Base-by-base conservation (phyloP, 2,888 invertebrate genomes). In the Pyrgus malvae region DNA sequence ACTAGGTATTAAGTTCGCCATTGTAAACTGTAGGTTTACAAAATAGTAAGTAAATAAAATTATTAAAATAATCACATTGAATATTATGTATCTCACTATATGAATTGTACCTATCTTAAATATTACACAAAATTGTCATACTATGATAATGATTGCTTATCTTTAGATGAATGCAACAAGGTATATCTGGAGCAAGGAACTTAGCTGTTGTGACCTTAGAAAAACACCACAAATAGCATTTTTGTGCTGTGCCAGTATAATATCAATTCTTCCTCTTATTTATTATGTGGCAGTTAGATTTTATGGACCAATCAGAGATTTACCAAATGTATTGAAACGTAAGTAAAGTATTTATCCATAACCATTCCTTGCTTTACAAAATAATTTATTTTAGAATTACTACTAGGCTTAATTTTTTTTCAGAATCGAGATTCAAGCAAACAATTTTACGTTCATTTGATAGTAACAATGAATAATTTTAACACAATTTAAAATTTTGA, bases 131-230 rank as follows among this genome's bases (percentile, higher is more conserved):
- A n/a, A n/a, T n/a, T n/a, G n/a, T n/a, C n/a, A n/a, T n/a, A 33
- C 2, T 14, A 33, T 3, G 6, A 33, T 12, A 19, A 40, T 1
- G 3, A 35, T 16, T 16, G 16, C 46, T 57, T 60, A 40, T 29
- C 8, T 17, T 45, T 70, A 93, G 93, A 93, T 94, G 92, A 94
- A 94, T 76, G 81, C 86, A 2, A 93, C 93, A 40, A 89, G 93
- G 70, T 86, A 80, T 55, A 82, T 87, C 55, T 94, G 94, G 94
- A 93, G 93, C 68, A 84, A 89, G 67, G 74, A 67, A 38, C 76
- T 91, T 6, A 88, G 91, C 44, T 94, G 94, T 69, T 92, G 92
- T 62, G 84, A 89, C 65, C 80, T 91, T 42, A 80, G 92, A 64
- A 84, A 79, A 69, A 86, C 91, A 61, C 89, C 91, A 55, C 93